Evolutionary conservation across 92 coral and sea anemone genomes (phyloP).

Genomic region (Pocillopora meandrina): DNA sequence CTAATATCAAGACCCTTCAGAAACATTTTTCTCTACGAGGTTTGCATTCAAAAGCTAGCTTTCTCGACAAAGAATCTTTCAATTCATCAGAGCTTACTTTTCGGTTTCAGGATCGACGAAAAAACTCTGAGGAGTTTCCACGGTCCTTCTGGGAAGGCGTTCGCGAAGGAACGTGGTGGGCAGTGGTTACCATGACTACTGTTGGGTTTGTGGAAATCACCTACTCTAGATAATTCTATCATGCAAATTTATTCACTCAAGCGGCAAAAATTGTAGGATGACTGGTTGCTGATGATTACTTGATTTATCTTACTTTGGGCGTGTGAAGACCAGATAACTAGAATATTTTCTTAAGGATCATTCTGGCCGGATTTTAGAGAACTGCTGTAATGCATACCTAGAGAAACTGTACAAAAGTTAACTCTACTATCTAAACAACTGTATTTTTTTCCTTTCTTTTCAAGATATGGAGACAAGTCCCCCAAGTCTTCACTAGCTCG

Average conservation of each 20-base stretch:
- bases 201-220: conserved; percentile 63
- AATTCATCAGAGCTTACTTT: neutral
- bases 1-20: no score
- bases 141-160: conserved; percentile 67
- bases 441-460: neutral
- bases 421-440: no score
- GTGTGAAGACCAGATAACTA: neutral
- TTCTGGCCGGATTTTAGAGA: no score
- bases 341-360: no score
- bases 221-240: neutral
- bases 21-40: no score
- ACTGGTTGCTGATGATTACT: neutral
- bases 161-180: conserved; percentile 85
- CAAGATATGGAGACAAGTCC: conserved; percentile 56
- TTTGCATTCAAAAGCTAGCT: neutral
- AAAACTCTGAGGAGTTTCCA: conserved; percentile 60
- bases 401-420: neutral
- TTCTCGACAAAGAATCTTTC: neutral
- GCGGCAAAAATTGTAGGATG: neutral
- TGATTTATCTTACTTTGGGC: neutral
- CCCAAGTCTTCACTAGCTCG: conserved; percentile 56
- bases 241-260: neutral
- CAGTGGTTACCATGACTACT: conserved; percentile 87
- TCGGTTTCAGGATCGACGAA: conserved; percentile 57
- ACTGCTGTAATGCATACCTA: no score